These are phyloP conservation scores for Agraylea sexmaculata DNA, from an alignment of 1,140 invertebrate genomes.

Conservation along the genomic window DNA sequence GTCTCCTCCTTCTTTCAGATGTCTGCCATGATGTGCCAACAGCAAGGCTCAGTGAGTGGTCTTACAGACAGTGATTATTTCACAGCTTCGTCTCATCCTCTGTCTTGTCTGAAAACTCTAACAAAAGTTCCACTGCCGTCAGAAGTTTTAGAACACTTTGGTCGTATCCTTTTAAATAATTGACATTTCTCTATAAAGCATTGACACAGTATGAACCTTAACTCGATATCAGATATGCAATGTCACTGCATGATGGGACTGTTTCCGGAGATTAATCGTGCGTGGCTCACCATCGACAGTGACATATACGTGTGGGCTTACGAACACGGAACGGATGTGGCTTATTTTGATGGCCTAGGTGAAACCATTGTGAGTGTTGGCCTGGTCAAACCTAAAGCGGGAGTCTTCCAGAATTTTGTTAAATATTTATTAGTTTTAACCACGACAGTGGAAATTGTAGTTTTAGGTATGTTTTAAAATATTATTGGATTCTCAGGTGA, in stretches of 20 bases:
- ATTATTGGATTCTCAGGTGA: not conserved
- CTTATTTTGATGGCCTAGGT: slow-evolving; percentile 85
- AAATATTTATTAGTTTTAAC: slow-evolving; percentile 83
- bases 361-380: slow-evolving; percentile 84
- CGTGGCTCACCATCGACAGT: slow-evolving; percentile 95
- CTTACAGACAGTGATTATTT: slow-evolving; percentile 86
- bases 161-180: slow-evolving; percentile 62
- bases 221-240: slow-evolving; percentile 60
- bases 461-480: slow-evolving; percentile 64
- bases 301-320: slow-evolving; percentile 96
- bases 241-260: slow-evolving; percentile 92
- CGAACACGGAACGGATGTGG: slow-evolving; percentile 79
- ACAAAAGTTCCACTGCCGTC: slow-evolving; percentile 80
- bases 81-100: slow-evolving; percentile 50
- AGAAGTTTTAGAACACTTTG: slow-evolving; percentile 88
- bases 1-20: slow-evolving; percentile 25
- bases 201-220: slow-evolving; percentile 9
- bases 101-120: slow-evolving; percentile 68
- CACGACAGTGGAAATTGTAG: slow-evolving; percentile 86
- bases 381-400: slow-evolving; percentile 71
- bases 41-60: slow-evolving; percentile 68
- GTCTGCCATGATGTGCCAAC: slow-evolving; percentile 43
- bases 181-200: slow-evolving; percentile 6
- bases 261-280: slow-evolving; percentile 89
- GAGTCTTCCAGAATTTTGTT: slow-evolving; percentile 84